Percentiles rank a stretch among this genome's conserved stretches.
These are phyloP conservation scores for Xanthia icteritia DNA, from an alignment of 2,888 invertebrate genomes.

Conservation along the genomic window DNA sequence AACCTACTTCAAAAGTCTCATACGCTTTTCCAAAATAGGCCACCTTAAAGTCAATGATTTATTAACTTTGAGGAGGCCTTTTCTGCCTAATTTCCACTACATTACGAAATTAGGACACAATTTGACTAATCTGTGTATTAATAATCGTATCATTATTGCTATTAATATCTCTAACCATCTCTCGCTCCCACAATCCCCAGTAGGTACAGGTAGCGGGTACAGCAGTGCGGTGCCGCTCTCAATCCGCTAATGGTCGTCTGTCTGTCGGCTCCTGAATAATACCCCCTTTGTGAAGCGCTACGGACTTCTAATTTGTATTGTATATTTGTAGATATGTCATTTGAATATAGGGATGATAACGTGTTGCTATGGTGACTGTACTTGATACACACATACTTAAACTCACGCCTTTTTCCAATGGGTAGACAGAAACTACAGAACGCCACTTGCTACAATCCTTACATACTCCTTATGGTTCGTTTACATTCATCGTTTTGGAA, in stretches of 20 bases:
- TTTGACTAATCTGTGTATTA: not conserved
- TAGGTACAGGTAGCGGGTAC: conserved; percentile 31
- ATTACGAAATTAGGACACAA: not conserved
- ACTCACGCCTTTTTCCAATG: too few species aligned
- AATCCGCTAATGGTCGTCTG: conserved; percentile 64
- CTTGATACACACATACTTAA: not conserved
- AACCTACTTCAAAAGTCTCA: not conserved
- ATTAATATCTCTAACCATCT: not conserved
- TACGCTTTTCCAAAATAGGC: not conserved
- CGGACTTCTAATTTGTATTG: conserved; percentile 58
- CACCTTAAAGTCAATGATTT: too few species aligned
- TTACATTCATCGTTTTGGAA: not conserved
- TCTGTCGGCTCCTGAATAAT: conserved; percentile 59
- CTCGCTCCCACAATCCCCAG: conserved; percentile 6
- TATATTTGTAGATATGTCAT: conserved; percentile 50
- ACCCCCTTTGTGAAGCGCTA: conserved; percentile 52
- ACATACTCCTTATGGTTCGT: not conserved
- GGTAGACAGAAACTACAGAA: not conserved
- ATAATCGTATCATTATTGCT: not conserved
- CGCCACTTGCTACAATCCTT: not conserved
- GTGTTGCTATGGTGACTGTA: not conserved
- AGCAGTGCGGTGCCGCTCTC: conserved; percentile 46
- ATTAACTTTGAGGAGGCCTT: too few species aligned
- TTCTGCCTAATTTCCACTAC: too few species aligned
- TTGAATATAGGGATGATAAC: conserved; percentile 21